phyloP scores from a whole-genome alignment of 1,140 invertebrate species.

The Periplaneta americana region DNA sequence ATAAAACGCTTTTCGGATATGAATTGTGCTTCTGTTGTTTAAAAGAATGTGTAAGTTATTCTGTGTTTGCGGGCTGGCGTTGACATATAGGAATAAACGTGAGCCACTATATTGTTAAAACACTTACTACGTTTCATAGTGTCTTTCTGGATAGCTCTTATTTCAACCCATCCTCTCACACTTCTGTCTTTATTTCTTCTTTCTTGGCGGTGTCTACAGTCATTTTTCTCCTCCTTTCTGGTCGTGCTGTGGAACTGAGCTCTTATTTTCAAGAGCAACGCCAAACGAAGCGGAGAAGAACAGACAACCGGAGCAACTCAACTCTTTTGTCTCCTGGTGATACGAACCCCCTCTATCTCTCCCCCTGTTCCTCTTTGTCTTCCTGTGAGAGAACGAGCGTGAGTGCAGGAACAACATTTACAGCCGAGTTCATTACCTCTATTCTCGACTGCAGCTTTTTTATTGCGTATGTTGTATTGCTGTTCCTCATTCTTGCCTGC shows the following conservation, averaged over 20 bases:
- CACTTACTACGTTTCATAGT: background rate
- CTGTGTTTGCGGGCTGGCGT: too few relatives aligned
- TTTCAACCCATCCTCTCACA: background rate
- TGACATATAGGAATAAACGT: too few relatives aligned
- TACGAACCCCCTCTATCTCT: background rate
- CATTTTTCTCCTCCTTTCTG: background rate
- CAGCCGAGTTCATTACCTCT: background rate
- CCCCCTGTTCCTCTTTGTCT: background rate
- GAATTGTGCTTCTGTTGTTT: too few relatives aligned
- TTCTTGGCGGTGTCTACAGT: background rate
- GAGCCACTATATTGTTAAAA: background rate
- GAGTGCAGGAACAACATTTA: background rate
- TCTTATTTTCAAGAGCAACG: too few relatives aligned
- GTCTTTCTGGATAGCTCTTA: background rate
- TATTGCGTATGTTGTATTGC: background rate
- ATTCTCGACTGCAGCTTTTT: background rate
- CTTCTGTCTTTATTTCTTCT: background rate
- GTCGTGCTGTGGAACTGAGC: background rate
- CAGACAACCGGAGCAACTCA: background rate
- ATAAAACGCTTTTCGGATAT: too few relatives aligned
- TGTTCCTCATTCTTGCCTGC: background rate
- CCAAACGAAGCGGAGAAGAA: background rate
- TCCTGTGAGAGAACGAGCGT: background rate
- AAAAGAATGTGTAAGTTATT: too few relatives aligned
- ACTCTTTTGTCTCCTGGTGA: background rate